Conservation (phyloP, 2,888 invertebrate species). For the Epicampocera succincta region DNA sequence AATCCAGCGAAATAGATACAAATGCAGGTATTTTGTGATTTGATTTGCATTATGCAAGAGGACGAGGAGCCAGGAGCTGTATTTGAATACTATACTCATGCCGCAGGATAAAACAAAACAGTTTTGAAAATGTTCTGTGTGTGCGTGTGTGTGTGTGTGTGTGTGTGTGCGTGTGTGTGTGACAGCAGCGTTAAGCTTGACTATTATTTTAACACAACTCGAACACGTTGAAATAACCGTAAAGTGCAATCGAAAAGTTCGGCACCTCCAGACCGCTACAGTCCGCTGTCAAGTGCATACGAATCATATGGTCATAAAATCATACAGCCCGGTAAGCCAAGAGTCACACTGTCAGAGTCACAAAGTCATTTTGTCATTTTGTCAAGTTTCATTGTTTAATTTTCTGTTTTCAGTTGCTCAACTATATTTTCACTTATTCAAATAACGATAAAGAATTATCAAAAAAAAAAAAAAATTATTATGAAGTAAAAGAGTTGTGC, state of each 20-base stretch:
- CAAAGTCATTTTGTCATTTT: too few species aligned
- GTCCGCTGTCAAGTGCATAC: neutral
- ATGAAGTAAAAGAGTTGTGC: too few species aligned
- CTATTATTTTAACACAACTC: constrained; percentile 28
- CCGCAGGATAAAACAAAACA: constrained; percentile 13
- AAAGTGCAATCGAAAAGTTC: neutral
- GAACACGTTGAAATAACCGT: constrained; percentile 37
- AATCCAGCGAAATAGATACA: constrained; percentile 18
- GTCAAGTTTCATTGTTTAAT: too few species aligned
- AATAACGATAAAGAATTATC: too few species aligned
- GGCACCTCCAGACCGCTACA: neutral
- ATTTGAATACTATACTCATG: neutral
- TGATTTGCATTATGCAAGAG: neutral
- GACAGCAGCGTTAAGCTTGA: constrained; percentile 4
- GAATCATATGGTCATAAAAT: neutral
- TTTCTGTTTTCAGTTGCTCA: too few species aligned
- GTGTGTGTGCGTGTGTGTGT: neutral
- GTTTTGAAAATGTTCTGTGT: neutral
- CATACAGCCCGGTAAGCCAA: too few species aligned
- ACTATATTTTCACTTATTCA: too few species aligned
- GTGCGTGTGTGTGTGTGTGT: too few species aligned
- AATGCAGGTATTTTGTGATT: constrained; percentile 10
- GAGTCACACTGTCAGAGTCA: too few species aligned
- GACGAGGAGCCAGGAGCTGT: neutral
- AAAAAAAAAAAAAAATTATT: too few species aligned